phyloP scores from a whole-genome alignment of 2,888 invertebrate genomes.

The Bombyx huttoni region DNA sequence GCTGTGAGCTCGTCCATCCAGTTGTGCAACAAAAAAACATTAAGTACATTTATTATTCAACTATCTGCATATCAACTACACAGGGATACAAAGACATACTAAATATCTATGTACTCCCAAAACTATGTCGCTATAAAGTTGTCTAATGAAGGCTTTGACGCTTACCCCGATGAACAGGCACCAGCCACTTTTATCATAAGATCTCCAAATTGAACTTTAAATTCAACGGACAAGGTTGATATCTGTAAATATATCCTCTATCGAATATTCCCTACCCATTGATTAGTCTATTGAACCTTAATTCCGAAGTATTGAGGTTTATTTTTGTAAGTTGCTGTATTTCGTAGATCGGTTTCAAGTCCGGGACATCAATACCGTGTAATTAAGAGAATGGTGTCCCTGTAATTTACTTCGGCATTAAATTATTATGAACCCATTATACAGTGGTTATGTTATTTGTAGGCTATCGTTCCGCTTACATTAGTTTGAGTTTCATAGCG shows the following conservation, averaged over 20 bases:
- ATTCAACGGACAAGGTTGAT: too few species aligned
- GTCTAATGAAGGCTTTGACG: constrained; percentile 37
- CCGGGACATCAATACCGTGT: constrained; percentile 14
- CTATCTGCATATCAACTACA: too few species aligned
- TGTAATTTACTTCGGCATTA: constrained; percentile 22
- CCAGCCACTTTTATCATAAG: constrained; percentile 10
- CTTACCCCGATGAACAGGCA: constrained; percentile 22
- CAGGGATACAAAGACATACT: too few species aligned
- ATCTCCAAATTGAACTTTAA: too few species aligned
- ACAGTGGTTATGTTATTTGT: constrained; percentile 14
- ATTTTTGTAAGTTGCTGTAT: background rate
- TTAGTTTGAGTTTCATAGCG: too few species aligned
- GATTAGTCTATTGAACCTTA: background rate
- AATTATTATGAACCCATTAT: constrained; percentile 17
- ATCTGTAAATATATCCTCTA: too few species aligned
- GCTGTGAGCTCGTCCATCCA: too few species aligned
- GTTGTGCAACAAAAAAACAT: too few species aligned
- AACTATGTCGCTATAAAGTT: constrained; percentile 22
- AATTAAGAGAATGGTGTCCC: constrained; percentile 20
- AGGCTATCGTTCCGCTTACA: background rate
- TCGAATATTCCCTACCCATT: too few species aligned
- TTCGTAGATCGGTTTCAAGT: constrained; percentile 8
- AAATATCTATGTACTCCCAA: constrained; percentile 11
- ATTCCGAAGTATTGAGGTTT: background rate
- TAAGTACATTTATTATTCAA: too few species aligned